Evolutionary conservation across 2,797 vertebrate genomes (phyloP), one percentile per base, ranked within the genome.

Genomic region (Rhyacichthys aspro): DNA sequence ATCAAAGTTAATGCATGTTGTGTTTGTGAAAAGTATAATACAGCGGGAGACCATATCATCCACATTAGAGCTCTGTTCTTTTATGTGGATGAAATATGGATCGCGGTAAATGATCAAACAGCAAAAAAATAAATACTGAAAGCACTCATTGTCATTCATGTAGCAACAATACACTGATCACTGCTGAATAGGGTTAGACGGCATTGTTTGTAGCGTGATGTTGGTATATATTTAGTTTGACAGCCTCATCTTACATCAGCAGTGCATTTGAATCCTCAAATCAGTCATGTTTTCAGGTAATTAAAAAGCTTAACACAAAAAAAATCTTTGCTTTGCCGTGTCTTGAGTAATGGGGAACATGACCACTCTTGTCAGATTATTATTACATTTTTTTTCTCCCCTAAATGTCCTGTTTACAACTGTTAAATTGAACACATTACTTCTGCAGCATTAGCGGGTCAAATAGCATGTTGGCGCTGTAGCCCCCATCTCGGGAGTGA

Each of bases 231-330:
- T 32, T 70, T 32, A 57, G 17, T 52, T 61, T 76, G 50, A 46
- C 61, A 52, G 62, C 46, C 34, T 37, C 45, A 5, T 8, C 65
- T 55, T 65, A 43, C 66, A 52, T 64, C 53, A 63, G 64, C 42
- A 50, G 12, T 67, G 75, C 50, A 72, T 84, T 74, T 76, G 34
- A 72, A 77, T 67, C 55, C 23, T 43, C 63, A 55, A 7, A 3
- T 1, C 55, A 12, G 41, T 64, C 56, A 47, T 56, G 47, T 78
- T 81, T 81, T 47, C 53, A 42, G 34, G 43, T 62, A 81, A 76
- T 82, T 80, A 86, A 43, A 56, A 77, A 46, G 19, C 70, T 65
- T 78, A 81, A 79, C 43, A 39, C 46, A 38, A n/a, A n/a, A n/a
- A n/a, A n/a, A 84, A 83, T 78, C 61, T 59, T 52, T 74, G 76